A percentile compares a stretch with the other conserved stretches of the same genome.
These are phyloP conservation scores for Campoplex nolae DNA, from an alignment of 2,888 invertebrate species.

Conservation along the genomic window DNA sequence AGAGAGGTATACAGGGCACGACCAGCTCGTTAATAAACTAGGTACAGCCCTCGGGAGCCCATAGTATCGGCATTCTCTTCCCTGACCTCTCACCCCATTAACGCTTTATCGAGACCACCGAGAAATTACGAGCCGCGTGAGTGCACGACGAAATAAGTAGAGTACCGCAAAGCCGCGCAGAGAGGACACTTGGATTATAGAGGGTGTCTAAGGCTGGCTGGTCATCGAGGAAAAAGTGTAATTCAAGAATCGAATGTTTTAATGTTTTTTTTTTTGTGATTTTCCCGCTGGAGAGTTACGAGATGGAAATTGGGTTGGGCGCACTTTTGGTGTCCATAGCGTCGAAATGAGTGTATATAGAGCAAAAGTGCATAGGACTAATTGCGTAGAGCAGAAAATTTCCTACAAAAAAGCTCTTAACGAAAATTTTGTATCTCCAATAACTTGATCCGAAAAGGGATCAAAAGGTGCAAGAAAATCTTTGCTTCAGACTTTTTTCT, in stretches of 20 bases:
- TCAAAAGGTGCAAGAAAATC: not conserved
- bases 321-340: not conserved
- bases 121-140: conserved; percentile 65
- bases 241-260: not conserved
- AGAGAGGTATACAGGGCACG: conserved; percentile 44
- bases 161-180: not conserved
- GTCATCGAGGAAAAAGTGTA: not conserved
- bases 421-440: not conserved
- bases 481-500: not conserved
- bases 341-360: not conserved
- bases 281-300: not conserved
- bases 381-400: not conserved
- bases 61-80: conserved; percentile 54
- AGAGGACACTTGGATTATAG: not conserved
- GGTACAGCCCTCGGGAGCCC: conserved; percentile 60
- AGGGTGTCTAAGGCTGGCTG: not conserved
- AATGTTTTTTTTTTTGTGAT: not conserved
- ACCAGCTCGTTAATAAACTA: conserved; percentile 68
- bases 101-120: conserved; percentile 70
- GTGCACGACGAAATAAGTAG: conserved; percentile 26
- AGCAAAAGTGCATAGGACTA: not conserved
- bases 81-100: conserved; percentile 70
- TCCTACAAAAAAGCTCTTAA: not conserved
- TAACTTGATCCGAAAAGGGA: not conserved
- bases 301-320: not conserved